Evolutionary conservation across 2,888 invertebrate genomes (phyloP), one percentile per base, ranked within the genome.

Genomic region (Euzetes globulus): DNA sequence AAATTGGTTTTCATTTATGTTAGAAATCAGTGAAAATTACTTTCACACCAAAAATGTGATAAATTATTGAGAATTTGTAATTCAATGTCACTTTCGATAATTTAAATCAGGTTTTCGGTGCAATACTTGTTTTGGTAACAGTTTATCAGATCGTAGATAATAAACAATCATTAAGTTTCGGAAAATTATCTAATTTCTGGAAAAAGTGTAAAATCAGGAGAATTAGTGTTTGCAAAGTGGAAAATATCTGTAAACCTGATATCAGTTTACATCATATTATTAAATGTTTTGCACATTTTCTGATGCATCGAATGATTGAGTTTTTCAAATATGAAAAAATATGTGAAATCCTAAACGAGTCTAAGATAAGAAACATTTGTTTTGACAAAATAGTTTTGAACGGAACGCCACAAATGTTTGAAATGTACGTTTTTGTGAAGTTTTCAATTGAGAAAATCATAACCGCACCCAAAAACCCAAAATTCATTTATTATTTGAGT

Each of bases 401-500:
- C 17, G 50, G n/a, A 33, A 41, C 13, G 41, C 41, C 41, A 41
- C 41, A 41, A 41, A 41, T 13, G 41, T 9, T 4, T 41, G 41
- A 41, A 41, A 41, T 9, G 13, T 41, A 41, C 13, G 1, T 41
- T 41, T 41, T 41, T 41, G 41, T 19, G 27, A 33, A n/a, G 1
- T 60, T 60, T 33, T 33, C 15, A 33, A 29, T 27, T 68, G 41
- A 6, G 17, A 47, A 22, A 45, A 47, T 22, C 1, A 47, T 7
- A 70, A 70, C 70, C 70, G 47, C 70, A 70, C 70, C 70, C 47
- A 70, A 65, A 29, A 13, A 5, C 19, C 50, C n/a, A 50, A 50
- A 55, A 55, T 68, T 41, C 41, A 68, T 68, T 68, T 41, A 68
- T 60, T 68, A 41, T 45, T 41, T 41, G 45, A 47, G 25, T 70